phyloP scores from a whole-genome alignment of 1,140 invertebrate species.

The Coenobita brevimanus region DNA sequence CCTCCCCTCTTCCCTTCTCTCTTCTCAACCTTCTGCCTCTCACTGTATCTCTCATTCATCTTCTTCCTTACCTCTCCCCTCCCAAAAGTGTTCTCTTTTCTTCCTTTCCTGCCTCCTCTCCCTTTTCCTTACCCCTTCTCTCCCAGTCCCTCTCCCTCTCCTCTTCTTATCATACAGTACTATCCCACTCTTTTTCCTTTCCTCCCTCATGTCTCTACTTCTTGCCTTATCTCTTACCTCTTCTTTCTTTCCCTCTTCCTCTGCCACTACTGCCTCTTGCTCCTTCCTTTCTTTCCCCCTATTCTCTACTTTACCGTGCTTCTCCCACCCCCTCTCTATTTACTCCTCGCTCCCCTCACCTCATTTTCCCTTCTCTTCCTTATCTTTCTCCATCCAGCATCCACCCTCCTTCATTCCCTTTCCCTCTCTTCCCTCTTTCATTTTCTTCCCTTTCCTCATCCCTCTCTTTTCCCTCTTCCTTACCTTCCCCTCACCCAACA shows the following conservation, averaged over 20 bases:
- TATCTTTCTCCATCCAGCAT: too few relatives aligned
- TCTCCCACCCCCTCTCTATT: background rate
- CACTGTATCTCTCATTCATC: too few relatives aligned
- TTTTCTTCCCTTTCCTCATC: too few relatives aligned
- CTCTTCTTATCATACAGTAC: background rate
- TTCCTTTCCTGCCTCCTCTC: background rate
- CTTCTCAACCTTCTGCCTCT: background rate
- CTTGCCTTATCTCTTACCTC: background rate
- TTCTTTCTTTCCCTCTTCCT: background rate
- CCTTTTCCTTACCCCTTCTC: background rate
- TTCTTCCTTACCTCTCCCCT: background rate
- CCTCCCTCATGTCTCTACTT: background rate
- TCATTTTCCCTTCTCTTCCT: background rate
- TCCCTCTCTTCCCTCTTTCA: too few relatives aligned
- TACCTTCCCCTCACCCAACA: too few relatives aligned
- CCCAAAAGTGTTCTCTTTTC: conserved; percentile 2
- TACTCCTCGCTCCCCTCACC: background rate
- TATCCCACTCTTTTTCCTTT: background rate
- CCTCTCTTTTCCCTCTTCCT: too few relatives aligned
- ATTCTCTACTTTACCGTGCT: background rate
- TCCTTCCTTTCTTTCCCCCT: too few relatives aligned
- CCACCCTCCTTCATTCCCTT: background rate
- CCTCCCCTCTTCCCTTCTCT: background rate
- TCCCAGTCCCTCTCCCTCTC: background rate
- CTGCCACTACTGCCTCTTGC: too few relatives aligned